These are phyloP conservation scores for Enteromius treurensis DNA, from an alignment of 2,797 vertebrate genomes.

Conservation along the genomic window DNA sequence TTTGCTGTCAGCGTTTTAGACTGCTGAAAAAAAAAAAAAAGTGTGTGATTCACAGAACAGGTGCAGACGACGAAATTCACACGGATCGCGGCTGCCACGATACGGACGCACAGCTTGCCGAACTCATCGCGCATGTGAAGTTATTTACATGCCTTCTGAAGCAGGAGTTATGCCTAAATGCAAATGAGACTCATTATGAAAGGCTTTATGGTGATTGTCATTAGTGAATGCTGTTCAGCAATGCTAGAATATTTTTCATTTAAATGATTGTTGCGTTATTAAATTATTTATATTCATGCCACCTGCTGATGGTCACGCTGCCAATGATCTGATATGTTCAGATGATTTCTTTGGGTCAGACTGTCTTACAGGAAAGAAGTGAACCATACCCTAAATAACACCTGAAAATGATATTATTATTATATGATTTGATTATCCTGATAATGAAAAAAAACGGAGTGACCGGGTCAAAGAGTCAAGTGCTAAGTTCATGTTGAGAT, in stretches of 20 bases:
- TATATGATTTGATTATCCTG: neutral
- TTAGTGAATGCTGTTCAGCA: neutral
- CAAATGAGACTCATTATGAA: slow-evolving; percentile 19
- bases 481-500: neutral
- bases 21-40: neutral
- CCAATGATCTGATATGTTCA: neutral
- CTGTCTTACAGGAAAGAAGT: neutral
- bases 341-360: neutral
- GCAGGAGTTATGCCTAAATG: slow-evolving; percentile 16
- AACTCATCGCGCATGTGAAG: slow-evolving; percentile 22
- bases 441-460: neutral
- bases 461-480: neutral
- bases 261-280: neutral
- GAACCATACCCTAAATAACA: neutral
- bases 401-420: too few relatives aligned
- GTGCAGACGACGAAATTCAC: slow-evolving; percentile 31
- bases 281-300: neutral
- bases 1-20: slow-evolving; percentile 24
- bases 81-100: slow-evolving; percentile 5
- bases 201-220: neutral
- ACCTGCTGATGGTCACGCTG: neutral
- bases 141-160: slow-evolving; percentile 25
- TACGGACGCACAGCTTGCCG: slow-evolving; percentile 24
- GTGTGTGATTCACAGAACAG: slow-evolving; percentile 33
- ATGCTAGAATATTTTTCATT: neutral